phyloP scores from a whole-genome alignment of 2,888 invertebrate genomes.

The Drosophila phalerata region DNA sequence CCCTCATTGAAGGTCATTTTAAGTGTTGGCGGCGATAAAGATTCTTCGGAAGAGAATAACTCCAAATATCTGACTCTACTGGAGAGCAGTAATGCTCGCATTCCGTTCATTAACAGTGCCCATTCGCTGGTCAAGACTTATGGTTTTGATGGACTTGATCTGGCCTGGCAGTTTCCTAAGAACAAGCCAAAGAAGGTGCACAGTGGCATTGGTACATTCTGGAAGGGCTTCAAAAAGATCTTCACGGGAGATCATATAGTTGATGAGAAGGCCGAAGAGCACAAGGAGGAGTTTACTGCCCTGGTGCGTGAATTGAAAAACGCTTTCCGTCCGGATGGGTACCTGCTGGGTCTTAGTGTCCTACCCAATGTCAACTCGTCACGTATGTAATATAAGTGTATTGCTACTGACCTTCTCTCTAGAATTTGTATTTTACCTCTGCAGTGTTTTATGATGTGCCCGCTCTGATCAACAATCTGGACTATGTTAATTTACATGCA shows the following conservation, averaged over 20 bases:
- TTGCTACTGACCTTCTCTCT: not conserved
- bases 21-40: slow-evolving; percentile 92
- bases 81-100: slow-evolving; percentile 91
- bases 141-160: slow-evolving; percentile 94
- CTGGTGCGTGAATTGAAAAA: slow-evolving; percentile 91
- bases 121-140: slow-evolving; percentile 90
- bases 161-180: slow-evolving; percentile 94
- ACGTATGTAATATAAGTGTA: slow-evolving; percentile 86
- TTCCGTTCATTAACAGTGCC: slow-evolving; percentile 92
- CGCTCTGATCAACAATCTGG: slow-evolving; percentile 91
- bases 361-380: slow-evolving; percentile 92
- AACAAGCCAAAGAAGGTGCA: slow-evolving; percentile 92
- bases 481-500: slow-evolving; percentile 91
- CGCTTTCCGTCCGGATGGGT: slow-evolving; percentile 90
- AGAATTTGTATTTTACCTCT: slow-evolving; percentile 54
- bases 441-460: slow-evolving; percentile 92
- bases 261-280: slow-evolving; percentile 93
- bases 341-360: slow-evolving; percentile 89
- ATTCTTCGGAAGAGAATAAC: slow-evolving; percentile 87
- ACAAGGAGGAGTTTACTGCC: slow-evolving; percentile 92
- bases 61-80: slow-evolving; percentile 91
- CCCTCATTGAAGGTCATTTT: slow-evolving; percentile 91
- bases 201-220: slow-evolving; percentile 88
- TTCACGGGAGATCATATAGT: slow-evolving; percentile 89
- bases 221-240: slow-evolving; percentile 92